Conservation (phyloP, 2,797 vertebrate species). For the Rhinogobio ventralis region DNA sequence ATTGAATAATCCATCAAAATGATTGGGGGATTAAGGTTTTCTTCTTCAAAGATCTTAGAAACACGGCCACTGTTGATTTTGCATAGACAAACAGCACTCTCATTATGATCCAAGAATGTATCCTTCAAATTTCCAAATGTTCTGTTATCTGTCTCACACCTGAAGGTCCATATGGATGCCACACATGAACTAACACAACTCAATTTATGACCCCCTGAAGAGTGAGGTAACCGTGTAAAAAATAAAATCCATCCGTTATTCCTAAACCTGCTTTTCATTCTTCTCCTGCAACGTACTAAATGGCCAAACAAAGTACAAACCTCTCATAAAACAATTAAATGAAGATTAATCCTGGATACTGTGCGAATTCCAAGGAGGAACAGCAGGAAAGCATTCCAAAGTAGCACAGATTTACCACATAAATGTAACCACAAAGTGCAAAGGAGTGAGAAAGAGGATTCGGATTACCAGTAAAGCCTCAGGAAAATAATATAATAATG, state of each 20-base stretch:
- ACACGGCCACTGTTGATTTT: not conserved
- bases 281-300: not conserved
- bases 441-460: slow-evolving; percentile 6
- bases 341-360: slow-evolving; percentile 18
- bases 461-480: slow-evolving; percentile 37
- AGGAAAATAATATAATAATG: slow-evolving; percentile 52
- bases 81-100: not conserved
- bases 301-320: not conserved
- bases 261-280: not conserved
- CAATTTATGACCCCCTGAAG: slow-evolving; percentile 37
- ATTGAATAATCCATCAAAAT: not conserved
- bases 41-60: not conserved
- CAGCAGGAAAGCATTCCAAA: slow-evolving; percentile 14
- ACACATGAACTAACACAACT: slow-evolving; percentile 45
- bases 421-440: slow-evolving; percentile 32
- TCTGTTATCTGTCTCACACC: not conserved
- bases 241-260: not conserved
- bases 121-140: not conserved
- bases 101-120: not conserved
- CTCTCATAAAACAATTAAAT: slow-evolving; percentile 23
- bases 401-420: slow-evolving; percentile 44
- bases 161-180: slow-evolving; percentile 29
- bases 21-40: not conserved
- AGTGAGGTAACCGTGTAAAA: slow-evolving; percentile 19
- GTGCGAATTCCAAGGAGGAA: slow-evolving; percentile 17